Conservation (phyloP, 1,140 invertebrate species). For the Aphaenogaster rudis region DNA sequence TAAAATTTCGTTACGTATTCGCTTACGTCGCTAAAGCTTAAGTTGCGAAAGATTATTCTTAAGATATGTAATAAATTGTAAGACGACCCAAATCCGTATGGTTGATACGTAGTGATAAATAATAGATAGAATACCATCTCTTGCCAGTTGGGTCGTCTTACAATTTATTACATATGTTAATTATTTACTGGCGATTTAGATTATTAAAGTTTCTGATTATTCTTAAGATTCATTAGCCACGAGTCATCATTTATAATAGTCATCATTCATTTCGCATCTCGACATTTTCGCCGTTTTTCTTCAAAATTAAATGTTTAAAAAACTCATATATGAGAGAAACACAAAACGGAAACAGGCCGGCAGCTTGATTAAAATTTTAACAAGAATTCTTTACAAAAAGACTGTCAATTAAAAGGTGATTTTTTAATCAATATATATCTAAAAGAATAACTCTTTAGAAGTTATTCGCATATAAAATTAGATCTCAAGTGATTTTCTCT, state of each 20-base stretch:
- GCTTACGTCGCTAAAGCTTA: not conserved
- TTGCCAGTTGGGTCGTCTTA: too few relatives aligned
- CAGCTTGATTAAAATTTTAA: not conserved
- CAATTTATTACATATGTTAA: too few relatives aligned
- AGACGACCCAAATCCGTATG: too few relatives aligned
- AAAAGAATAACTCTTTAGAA: not conserved
- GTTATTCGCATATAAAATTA: not conserved
- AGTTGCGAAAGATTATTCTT: not conserved
- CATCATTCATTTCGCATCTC: not conserved
- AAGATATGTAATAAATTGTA: not conserved
- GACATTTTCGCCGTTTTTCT: not conserved
- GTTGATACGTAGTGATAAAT: too few relatives aligned
- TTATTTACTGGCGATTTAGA: too few relatives aligned
- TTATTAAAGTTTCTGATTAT: not conserved
- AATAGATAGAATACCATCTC: too few relatives aligned
- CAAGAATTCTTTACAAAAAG: not conserved
- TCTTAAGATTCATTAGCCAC: not conserved
- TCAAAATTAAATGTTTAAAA: not conserved
- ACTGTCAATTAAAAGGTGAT: not conserved
- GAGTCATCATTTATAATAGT: not conserved
- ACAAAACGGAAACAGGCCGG: not conserved
- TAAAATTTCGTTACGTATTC: constrained; percentile 9
- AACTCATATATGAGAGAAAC: not conserved
- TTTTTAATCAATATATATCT: not conserved
- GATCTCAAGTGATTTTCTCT: not conserved